Evolutionary conservation across 2,888 invertebrate genomes (phyloP).

Genomic region (Epistrophella euchroma): DNA sequence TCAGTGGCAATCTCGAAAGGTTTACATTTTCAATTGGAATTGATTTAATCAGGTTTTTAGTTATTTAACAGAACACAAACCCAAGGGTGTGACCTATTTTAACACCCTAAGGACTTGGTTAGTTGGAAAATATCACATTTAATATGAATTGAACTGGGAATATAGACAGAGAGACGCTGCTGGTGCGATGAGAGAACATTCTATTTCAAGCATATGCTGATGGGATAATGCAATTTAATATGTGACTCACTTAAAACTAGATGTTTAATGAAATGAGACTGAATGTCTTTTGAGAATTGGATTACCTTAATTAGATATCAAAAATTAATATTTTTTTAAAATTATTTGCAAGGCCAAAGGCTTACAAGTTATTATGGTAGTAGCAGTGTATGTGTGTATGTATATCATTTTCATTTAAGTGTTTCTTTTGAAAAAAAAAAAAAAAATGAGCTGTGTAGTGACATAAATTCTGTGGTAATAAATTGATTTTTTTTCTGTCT

Average conservation of each 20-base stretch:
- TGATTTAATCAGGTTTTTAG: conserved; percentile 81
- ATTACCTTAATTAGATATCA: background rate
- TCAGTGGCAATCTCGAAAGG: conserved; percentile 73
- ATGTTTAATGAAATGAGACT: conserved; percentile 10
- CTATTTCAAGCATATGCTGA: conserved; percentile 47
- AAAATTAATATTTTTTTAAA: background rate
- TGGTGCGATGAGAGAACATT: conserved; percentile 12
- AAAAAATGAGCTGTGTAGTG: too few species aligned
- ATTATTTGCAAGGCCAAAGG: background rate
- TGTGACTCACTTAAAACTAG: conserved; percentile 9
- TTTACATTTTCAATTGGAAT: conserved; percentile 79
- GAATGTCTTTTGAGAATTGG: conserved; percentile 1
- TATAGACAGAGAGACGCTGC: background rate
- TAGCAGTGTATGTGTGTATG: too few species aligned
- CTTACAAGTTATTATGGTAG: background rate
- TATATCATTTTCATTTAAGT: too few species aligned
- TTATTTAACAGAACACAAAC: conserved; percentile 58
- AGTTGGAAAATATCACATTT: conserved; percentile 55
- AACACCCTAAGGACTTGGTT: conserved; percentile 46
- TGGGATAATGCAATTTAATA: conserved; percentile 54
- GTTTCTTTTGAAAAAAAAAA: too few species aligned
- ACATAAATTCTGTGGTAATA: too few species aligned
- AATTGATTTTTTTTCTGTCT: too few species aligned
- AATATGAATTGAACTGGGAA: conserved; percentile 41
- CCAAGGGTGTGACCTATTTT: conserved; percentile 63